Conservation (phyloP, 2,797 vertebrate species). For the Nannoperca obscura region DNA sequence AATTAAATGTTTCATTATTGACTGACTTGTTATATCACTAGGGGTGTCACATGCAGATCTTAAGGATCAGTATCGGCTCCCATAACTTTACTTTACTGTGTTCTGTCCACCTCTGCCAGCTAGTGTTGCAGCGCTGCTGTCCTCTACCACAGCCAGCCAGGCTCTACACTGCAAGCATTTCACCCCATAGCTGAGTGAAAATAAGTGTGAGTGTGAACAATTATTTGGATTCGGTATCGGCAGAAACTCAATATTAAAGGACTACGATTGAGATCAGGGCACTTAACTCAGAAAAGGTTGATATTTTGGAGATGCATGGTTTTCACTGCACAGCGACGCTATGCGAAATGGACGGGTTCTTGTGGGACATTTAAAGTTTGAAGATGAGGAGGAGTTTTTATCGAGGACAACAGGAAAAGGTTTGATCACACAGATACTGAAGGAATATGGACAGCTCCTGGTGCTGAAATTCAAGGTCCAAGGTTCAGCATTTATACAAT, state of each 20-base stretch:
- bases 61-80: background rate
- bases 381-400: background rate
- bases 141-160: background rate
- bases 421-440: constrained; percentile 5
- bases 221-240: background rate
- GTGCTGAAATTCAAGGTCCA: constrained; percentile 39
- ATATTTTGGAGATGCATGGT: background rate
- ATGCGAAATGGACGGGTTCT: background rate
- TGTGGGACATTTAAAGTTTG: background rate
- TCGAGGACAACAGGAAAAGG: background rate
- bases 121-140: background rate
- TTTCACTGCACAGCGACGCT: background rate
- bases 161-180: background rate
- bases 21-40: background rate
- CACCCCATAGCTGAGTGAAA: background rate
- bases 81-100: background rate
- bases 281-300: background rate
- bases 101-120: background rate
- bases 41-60: background rate
- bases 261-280: fast-evolving
- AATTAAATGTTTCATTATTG: background rate
- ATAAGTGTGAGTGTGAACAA: background rate
- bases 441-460: constrained; percentile 24
- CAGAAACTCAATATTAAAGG: background rate
- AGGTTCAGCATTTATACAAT: background rate